Conservation (phyloP, 2,888 invertebrate species). For the Drosophila aldrichi region DNA sequence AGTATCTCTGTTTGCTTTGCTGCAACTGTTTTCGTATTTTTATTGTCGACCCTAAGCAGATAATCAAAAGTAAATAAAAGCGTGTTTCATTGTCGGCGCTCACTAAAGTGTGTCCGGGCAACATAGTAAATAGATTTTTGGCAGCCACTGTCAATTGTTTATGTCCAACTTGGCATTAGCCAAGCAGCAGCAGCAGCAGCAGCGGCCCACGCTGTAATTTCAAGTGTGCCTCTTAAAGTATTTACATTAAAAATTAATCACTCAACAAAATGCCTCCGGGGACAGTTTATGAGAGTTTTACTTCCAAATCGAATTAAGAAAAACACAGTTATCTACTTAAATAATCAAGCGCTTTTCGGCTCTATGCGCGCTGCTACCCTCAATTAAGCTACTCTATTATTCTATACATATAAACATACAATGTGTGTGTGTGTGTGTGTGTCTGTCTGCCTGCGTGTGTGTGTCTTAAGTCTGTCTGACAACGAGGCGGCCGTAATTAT, state of each 20-base stretch:
- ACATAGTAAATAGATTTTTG: conserved; percentile 48
- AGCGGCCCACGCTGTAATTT: background rate
- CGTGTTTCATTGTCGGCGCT: conserved; percentile 43
- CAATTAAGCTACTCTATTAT: conserved; percentile 7
- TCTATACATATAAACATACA: conserved; percentile 2
- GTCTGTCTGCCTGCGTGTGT: background rate
- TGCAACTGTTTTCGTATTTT: conserved; percentile 30
- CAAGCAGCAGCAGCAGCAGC: background rate
- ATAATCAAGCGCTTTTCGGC: conserved; percentile 44
- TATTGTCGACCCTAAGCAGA: conserved; percentile 44
- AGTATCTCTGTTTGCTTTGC: conserved; percentile 4
- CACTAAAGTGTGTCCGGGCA: conserved; percentile 28
- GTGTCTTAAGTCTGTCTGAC: background rate
- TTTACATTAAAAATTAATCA: conserved; percentile 39
- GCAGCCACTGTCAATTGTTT: conserved; percentile 29
- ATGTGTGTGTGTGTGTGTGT: background rate
- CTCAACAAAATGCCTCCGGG: conserved; percentile 30
- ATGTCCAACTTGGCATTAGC: conserved; percentile 17
- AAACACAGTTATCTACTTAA: conserved; percentile 67
- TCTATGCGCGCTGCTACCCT: conserved; percentile 5
- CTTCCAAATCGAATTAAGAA: conserved; percentile 38
- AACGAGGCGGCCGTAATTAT: conserved; percentile 39
- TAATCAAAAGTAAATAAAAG: conserved; percentile 62
- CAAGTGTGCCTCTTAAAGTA: conserved; percentile 8
- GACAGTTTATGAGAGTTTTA: conserved; percentile 35